These are phyloP conservation scores for Lucifuga dentata DNA, from an alignment of 2,113 vertebrate species.

Conservation along the genomic window DNA sequence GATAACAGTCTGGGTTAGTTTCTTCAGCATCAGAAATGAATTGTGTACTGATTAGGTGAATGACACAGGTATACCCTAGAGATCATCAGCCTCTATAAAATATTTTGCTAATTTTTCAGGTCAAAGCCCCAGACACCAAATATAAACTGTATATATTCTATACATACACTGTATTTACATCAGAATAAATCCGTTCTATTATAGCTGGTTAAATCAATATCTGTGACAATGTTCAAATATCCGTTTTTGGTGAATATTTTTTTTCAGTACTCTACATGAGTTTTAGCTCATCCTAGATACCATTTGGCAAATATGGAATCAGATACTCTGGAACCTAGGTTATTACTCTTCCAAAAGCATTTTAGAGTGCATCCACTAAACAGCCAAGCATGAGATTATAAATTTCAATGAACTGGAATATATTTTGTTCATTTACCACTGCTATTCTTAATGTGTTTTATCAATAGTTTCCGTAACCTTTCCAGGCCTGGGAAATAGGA, in stretches of 20 bases:
- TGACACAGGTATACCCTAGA: background rate
- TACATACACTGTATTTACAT: too few relatives aligned
- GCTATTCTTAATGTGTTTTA: background rate
- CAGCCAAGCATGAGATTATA: too few relatives aligned
- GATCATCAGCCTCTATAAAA: too few relatives aligned
- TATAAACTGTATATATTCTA: too few relatives aligned
- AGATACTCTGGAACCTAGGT: conserved; percentile 3
- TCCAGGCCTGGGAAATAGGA: background rate
- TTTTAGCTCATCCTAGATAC: background rate
- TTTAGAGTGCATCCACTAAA: background rate
- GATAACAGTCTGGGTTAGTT: background rate
- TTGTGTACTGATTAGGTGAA: background rate
- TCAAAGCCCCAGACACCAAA: background rate
- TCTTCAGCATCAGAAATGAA: conserved; percentile 7
- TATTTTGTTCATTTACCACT: background rate
- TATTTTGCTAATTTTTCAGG: too few relatives aligned
- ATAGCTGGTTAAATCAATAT: background rate
- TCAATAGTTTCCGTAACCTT: background rate
- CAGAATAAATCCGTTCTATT: too few relatives aligned
- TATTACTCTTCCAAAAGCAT: conserved; percentile 29
- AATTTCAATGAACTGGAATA: background rate
- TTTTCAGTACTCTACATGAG: background rate
- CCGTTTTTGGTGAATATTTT: conserved; percentile 14
- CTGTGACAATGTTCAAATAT: background rate
- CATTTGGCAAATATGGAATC: background rate